These are phyloP conservation scores for Leucoraja erinaceus DNA, from an alignment of 2,113 vertebrate species.

Conservation along the genomic window DNA sequence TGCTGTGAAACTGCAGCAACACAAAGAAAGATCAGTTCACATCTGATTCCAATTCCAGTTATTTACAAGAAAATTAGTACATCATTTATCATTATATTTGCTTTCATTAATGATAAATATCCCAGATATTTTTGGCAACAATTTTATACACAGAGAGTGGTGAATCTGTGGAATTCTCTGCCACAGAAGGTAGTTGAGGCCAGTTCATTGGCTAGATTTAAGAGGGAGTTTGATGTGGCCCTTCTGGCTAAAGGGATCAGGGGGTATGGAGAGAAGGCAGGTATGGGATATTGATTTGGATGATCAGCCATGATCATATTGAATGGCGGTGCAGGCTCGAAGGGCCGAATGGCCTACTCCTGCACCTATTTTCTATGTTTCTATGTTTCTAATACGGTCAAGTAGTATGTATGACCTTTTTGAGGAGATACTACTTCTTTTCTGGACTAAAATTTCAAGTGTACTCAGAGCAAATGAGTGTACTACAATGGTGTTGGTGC, in stretches of 20 bases:
- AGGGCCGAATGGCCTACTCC: too few relatives aligned
- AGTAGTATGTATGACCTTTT: neutral
- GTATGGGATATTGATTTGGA: too few relatives aligned
- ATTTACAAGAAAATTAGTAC: neutral
- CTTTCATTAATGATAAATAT: neutral
- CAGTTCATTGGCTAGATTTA: too few relatives aligned
- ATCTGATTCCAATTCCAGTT: neutral
- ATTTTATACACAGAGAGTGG: too few relatives aligned
- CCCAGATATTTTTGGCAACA: neutral
- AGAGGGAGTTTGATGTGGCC: too few relatives aligned
- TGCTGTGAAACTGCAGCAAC: neutral
- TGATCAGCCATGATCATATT: too few relatives aligned
- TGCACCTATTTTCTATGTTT: too few relatives aligned
- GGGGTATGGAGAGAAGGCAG: too few relatives aligned
- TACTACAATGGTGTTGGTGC: neutral
- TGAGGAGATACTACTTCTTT: neutral
- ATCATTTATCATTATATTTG: neutral
- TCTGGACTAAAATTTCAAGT: neutral
- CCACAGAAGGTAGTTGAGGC: too few relatives aligned
- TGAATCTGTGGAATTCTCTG: too few relatives aligned
- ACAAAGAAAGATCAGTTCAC: neutral
- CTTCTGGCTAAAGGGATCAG: too few relatives aligned
- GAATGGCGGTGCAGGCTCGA: too few relatives aligned
- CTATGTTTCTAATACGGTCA: neutral
- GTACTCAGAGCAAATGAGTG: neutral